A percentile compares a stretch with the other conserved stretches of the same genome.
Conservation (phyloP, 2,888 invertebrate genomes). For the Aphodius granarius region DNA sequence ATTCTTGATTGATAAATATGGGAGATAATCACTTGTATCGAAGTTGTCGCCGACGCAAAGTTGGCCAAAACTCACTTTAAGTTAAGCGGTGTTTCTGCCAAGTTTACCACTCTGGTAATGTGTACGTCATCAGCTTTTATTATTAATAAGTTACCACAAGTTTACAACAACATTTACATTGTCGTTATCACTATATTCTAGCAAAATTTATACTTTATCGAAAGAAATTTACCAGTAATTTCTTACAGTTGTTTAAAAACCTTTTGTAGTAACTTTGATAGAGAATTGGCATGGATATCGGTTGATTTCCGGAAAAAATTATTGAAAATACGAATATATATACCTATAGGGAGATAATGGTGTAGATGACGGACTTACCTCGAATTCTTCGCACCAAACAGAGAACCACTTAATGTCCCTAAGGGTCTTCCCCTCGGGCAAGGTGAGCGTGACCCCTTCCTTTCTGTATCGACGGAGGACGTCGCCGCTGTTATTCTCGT, state of each 20-base stretch:
- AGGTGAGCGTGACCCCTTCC: constrained; percentile 78
- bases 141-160: background rate
- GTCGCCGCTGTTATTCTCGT: constrained; percentile 79
- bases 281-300: too few relatives aligned
- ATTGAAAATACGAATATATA: too few relatives aligned
- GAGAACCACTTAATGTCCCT: constrained; percentile 85
- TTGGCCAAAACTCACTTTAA: background rate
- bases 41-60: background rate
- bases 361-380: constrained; percentile 56
- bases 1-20: background rate
- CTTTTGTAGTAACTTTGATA: too few relatives aligned
- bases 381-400: constrained; percentile 89
- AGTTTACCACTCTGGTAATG: background rate
- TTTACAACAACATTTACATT: background rate
- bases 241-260: too few relatives aligned
- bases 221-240: too few relatives aligned
- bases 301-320: too few relatives aligned
- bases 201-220: background rate
- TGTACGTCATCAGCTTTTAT: background rate
- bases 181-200: background rate
- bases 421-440: constrained; percentile 85
- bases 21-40: background rate
- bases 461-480: constrained; percentile 81
- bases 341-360: background rate
- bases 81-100: background rate